phyloP scores from a whole-genome alignment of 2,888 invertebrate genomes.

The Anagyrus pseudococci region DNA sequence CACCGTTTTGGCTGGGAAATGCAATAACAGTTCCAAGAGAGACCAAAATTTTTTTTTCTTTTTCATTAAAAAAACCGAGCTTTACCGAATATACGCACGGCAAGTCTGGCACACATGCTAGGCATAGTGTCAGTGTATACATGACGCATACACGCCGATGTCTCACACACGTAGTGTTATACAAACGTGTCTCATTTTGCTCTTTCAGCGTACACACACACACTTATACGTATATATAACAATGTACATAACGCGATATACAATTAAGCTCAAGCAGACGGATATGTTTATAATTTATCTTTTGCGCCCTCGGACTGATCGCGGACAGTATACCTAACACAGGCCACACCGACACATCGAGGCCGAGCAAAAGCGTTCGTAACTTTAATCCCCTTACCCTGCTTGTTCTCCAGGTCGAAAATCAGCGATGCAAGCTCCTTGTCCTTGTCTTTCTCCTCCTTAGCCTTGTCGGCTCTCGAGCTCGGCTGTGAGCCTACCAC shows the following conservation, averaged over 20 bases:
- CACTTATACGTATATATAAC: conserved; percentile 3
- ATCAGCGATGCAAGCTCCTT: conserved; percentile 68
- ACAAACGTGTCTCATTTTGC: too few relatives aligned
- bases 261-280: conserved; percentile 29
- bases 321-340: conserved; percentile 59
- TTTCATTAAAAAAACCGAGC: too few relatives aligned
- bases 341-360: conserved; percentile 45
- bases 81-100: conserved; percentile 48
- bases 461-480: conserved; percentile 13
- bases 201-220: too few relatives aligned
- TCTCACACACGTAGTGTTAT: conserved; percentile 57
- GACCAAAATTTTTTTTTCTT: conserved; percentile 39
- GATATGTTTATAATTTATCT: background rate
- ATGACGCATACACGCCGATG: conserved; percentile 51
- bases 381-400: conserved; percentile 70
- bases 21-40: background rate
- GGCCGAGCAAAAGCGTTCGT: conserved; percentile 4
- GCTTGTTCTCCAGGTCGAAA: conserved; percentile 81
- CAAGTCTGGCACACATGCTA: conserved; percentile 53
- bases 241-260: background rate
- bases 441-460: conserved; percentile 50
- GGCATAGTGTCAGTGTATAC: conserved; percentile 53
- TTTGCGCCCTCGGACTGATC: conserved; percentile 34
- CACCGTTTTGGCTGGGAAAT: conserved; percentile 80
- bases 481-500: conserved; percentile 15